A percentile compares a stretch with the other conserved stretches of the same genome.
Conservation (phyloP, 1,140 invertebrate genomes). For the Hycleus cichorii region DNA sequence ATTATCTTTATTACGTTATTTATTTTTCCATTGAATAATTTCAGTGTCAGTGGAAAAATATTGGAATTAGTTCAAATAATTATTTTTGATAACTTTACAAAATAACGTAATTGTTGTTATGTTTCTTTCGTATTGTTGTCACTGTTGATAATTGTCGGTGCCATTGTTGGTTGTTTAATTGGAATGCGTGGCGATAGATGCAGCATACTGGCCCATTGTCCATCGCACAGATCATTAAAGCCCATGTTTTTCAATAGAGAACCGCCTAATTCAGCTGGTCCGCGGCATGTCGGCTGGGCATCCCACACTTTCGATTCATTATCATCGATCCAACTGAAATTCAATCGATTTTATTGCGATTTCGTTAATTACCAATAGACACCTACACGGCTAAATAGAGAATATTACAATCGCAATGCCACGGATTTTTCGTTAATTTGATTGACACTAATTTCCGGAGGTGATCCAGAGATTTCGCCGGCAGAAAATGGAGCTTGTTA, state of each 20-base stretch:
- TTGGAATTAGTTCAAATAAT: no score
- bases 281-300: conserved; percentile 63
- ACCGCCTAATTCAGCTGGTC: conserved; percentile 65
- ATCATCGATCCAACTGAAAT: conserved; percentile 56
- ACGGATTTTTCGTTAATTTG: conserved; percentile 73
- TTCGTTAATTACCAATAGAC: not conserved
- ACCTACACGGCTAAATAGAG: conserved; percentile 64
- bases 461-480: conserved; percentile 59
- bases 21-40: not conserved
- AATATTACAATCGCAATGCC: conserved; percentile 78
- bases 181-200: conserved; percentile 62
- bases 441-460: conserved; percentile 60
- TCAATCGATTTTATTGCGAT: not conserved
- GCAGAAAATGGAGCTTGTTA: conserved; percentile 67
- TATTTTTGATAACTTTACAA: no score
- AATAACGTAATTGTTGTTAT: no score
- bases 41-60: not conserved
- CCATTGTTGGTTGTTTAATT: conserved; percentile 13
- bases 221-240: conserved; percentile 74
- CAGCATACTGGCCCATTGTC: conserved; percentile 78
- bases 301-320: conserved; percentile 66
- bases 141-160: no score
- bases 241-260: conserved; percentile 59
- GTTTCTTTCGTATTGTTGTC: no score
- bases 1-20: no score